Conservation (phyloP, 37 sponge, comb jelly and placozoan species). For the Amphimedon queenslandica region DNA sequence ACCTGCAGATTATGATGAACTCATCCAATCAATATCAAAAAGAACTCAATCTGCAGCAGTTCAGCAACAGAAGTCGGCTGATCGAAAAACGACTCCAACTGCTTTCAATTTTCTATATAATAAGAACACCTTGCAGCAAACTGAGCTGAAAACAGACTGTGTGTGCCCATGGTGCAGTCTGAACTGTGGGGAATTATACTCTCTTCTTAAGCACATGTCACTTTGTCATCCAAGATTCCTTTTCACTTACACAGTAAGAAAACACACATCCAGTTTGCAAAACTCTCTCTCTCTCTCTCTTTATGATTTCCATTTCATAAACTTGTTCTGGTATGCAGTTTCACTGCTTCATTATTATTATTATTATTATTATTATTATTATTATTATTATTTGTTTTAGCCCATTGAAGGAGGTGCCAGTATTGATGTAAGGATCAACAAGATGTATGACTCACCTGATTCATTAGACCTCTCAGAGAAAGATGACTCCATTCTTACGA, state of each 20-base stretch:
- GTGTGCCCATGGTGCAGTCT: slow-evolving; percentile 84
- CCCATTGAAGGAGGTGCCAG: slow-evolving; percentile 7
- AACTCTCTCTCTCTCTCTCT: neutral
- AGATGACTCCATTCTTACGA: slow-evolving; percentile 6
- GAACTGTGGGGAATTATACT: slow-evolving; percentile 45
- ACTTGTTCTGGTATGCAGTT: neutral
- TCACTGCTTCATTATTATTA: neutral
- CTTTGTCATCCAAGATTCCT: slow-evolving; percentile 76
- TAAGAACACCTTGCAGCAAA: slow-evolving; percentile 76
- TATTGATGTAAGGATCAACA: slow-evolving; percentile 65
- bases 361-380: neutral
- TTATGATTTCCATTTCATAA: neutral
- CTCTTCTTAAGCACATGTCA: slow-evolving; percentile 75
- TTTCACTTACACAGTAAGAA: slow-evolving; percentile 71
- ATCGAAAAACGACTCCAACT: too few relatives aligned
- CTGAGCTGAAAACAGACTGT: slow-evolving; percentile 46
- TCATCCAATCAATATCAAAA: too few relatives aligned
- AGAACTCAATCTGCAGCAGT: too few relatives aligned
- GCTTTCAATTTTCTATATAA: slow-evolving; percentile 85
- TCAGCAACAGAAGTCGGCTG: too few relatives aligned
- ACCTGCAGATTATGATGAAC: too few relatives aligned
- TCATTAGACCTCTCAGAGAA: slow-evolving; percentile 29
- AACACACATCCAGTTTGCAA: too few relatives aligned
- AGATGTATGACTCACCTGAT: slow-evolving; percentile 36
- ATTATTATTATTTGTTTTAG: slow-evolving; percentile 11